A percentile compares a stretch with the other conserved stretches of the same genome.
Evolutionary conservation across 2,797 vertebrate species (phyloP).

Genomic region (Pampus argenteus): DNA sequence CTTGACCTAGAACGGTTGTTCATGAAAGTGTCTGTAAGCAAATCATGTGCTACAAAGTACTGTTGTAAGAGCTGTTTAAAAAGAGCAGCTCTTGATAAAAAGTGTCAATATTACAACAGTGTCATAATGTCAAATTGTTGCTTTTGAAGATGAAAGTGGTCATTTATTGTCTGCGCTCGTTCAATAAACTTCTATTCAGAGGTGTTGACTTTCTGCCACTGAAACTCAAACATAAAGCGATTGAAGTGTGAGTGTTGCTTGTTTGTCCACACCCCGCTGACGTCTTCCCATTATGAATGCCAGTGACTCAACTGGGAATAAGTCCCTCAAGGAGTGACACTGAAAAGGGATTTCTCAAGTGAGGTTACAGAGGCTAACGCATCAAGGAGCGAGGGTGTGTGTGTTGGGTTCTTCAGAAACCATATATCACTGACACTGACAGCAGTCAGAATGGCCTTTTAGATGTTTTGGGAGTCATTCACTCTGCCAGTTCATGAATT

Average conservation of each 20-base stretch:
- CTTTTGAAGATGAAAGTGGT: constrained; percentile 61
- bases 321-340: constrained; percentile 8
- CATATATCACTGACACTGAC: constrained; percentile 40
- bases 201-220: constrained; percentile 74
- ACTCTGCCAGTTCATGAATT: background rate
- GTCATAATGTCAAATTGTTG: constrained; percentile 23
- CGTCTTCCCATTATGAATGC: constrained; percentile 35
- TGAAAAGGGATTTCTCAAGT: constrained; percentile 40
- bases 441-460: constrained; percentile 5
- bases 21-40: background rate
- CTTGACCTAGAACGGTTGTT: too few species aligned
- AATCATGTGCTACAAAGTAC: background rate
- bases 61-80: constrained; percentile 1
- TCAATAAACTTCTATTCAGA: constrained; percentile 44
- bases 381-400: constrained; percentile 42
- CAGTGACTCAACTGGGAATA: constrained; percentile 42
- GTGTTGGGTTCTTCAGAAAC: constrained; percentile 19
- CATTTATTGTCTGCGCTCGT: constrained; percentile 19
- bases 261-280: constrained; percentile 28
- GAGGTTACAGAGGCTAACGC: constrained; percentile 21
- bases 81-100: background rate
- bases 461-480: constrained; percentile 1
- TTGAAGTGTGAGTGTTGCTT: constrained; percentile 27
- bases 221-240: constrained; percentile 76
- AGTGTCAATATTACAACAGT: background rate